Percentiles rank a stretch among this genome's conserved stretches.
Evolutionary conservation across 2,888 invertebrate species (phyloP).

Genomic region (Leptinotarsa juncta): DNA sequence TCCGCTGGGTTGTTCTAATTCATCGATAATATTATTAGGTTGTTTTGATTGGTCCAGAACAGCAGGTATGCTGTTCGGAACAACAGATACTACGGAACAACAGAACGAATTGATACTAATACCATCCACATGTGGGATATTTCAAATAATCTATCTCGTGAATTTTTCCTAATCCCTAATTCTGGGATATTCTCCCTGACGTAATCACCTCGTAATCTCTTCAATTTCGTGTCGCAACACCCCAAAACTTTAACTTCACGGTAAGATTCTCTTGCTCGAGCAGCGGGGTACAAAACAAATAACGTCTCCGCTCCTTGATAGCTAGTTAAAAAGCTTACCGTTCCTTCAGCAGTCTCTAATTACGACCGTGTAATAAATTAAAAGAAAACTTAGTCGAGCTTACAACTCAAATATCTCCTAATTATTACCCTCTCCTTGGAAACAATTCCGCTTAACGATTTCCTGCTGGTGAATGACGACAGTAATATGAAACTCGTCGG

Average conservation of each 20-base stretch:
- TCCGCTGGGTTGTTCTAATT: no score
- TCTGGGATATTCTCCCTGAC: not conserved
- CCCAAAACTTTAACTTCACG: not conserved
- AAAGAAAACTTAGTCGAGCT: slow-evolving; percentile 18
- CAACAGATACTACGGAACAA: no score
- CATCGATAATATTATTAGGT: no score
- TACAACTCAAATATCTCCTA: slow-evolving; percentile 16
- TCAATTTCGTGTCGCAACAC: not conserved
- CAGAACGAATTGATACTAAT: no score
- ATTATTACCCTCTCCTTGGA: slow-evolving; percentile 17
- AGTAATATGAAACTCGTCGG: slow-evolving; percentile 15
- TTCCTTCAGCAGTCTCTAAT: slow-evolving; percentile 2
- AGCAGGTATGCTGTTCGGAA: no score
- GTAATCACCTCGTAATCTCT: slow-evolving; percentile 1
- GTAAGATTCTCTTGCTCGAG: not conserved
- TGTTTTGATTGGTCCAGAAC: no score
- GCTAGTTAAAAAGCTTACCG: slow-evolving; percentile 8
- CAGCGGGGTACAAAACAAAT: slow-evolving; percentile 1
- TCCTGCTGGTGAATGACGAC: slow-evolving; percentile 4
- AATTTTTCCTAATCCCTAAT: no score
- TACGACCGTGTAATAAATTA: slow-evolving; percentile 14
- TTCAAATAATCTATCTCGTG: no score
- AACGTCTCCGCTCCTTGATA: slow-evolving; percentile 3
- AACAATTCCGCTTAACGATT: slow-evolving; percentile 18
- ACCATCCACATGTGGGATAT: no score